Evolutionary conservation across 2,888 invertebrate species (phyloP).

Genomic region (Tenthredo livida): DNA sequence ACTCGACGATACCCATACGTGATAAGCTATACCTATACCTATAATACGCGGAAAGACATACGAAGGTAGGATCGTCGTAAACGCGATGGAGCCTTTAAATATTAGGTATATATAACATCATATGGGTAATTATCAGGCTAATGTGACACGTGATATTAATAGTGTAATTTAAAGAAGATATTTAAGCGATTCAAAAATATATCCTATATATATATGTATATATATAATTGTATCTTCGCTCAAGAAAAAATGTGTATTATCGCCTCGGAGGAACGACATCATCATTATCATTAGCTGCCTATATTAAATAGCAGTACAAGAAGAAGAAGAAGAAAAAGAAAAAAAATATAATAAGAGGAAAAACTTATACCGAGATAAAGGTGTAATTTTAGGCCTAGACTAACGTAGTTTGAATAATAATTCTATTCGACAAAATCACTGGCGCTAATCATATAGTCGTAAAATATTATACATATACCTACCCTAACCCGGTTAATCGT

Average conservation of each 20-base stretch:
- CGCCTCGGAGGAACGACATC: constrained; percentile 24
- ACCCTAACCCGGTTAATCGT: not conserved
- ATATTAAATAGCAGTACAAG: not conserved
- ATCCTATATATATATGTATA: not conserved
- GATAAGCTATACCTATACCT: not conserved
- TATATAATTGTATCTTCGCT: constrained; percentile 1
- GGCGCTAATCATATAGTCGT: not conserved
- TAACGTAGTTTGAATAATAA: constrained; percentile 42
- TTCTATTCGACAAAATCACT: constrained; percentile 29
- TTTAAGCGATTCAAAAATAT: not conserved
- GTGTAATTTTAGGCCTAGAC: constrained; percentile 2
- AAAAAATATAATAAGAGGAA: not conserved
- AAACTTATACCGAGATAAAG: not conserved
- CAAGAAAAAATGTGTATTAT: constrained; percentile 22
- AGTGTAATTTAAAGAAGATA: not conserved
- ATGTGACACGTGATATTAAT: constrained; percentile 10
- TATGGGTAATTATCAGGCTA: not conserved
- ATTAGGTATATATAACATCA: not conserved
- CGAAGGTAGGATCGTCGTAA: not conserved
- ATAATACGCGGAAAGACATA: not conserved
- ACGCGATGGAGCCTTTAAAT: not conserved
- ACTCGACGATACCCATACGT: not conserved
- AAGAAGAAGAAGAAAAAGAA: not conserved
- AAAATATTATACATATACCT: not conserved
- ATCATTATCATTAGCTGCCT: constrained; percentile 14